Evolutionary conservation across 1,140 invertebrate species (phyloP).

Genomic region (Atopsyche davidsoni): DNA sequence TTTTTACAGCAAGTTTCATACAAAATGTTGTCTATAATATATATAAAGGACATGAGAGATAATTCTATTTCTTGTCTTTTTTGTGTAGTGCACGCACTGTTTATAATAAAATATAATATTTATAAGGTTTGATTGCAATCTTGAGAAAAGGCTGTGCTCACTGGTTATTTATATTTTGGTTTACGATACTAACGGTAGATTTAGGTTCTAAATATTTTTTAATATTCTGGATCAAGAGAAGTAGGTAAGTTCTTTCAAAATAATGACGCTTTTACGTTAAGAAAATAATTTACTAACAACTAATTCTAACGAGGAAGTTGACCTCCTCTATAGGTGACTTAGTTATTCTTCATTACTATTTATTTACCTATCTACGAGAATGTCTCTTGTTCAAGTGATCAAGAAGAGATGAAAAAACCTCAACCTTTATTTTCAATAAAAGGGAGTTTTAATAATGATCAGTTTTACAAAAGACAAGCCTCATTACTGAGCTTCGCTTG

Average conservation of each 20-base stretch:
- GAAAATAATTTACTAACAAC: slow-evolving; percentile 8
- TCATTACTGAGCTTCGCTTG: slow-evolving; percentile 9
- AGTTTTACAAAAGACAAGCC: not conserved
- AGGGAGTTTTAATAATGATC: not conserved
- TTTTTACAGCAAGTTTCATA: too few species aligned
- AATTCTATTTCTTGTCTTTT: too few species aligned
- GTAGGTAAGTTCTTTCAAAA: slow-evolving; percentile 7
- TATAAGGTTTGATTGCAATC: too few species aligned
- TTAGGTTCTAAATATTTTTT: not conserved
- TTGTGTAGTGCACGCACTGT: too few species aligned
- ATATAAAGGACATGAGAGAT: too few species aligned
- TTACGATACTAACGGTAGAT: too few species aligned
- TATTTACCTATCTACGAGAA: slow-evolving; percentile 7
- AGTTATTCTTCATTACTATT: slow-evolving; percentile 21
- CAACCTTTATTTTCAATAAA: not conserved
- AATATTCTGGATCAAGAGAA: not conserved
- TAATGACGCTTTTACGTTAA: not conserved
- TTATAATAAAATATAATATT: too few species aligned
- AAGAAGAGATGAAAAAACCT: not conserved
- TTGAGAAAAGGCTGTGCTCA: too few species aligned
- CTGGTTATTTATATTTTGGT: too few species aligned
- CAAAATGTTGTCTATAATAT: too few species aligned
- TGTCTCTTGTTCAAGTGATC: slow-evolving; percentile 12
- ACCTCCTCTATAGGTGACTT: slow-evolving; percentile 23
- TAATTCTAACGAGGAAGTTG: slow-evolving; percentile 19